Evolutionary conservation across 2,888 invertebrate species (phyloP).

Genomic region (Tetheella fluctuosa): DNA sequence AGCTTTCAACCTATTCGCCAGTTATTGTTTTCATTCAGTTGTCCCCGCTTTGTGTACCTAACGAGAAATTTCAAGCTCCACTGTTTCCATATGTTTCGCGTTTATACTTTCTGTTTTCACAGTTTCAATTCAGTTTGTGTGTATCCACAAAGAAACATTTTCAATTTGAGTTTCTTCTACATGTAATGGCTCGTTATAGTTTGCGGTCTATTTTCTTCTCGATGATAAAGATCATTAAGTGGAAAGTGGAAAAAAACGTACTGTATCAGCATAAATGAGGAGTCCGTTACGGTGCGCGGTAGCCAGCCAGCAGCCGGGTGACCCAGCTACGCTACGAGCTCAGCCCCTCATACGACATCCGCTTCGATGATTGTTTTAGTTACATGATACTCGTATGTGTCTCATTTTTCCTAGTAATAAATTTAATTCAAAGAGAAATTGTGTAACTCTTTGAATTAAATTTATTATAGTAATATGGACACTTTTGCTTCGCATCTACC

Average conservation of each 20-base stretch:
- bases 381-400: not conserved
- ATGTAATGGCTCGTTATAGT: slow-evolving; percentile 11
- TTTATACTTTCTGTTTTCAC: slow-evolving; percentile 49
- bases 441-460: slow-evolving; percentile 2
- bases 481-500: slow-evolving; percentile 5
- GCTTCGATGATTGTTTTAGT: not conserved
- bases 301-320: slow-evolving; percentile 1
- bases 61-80: slow-evolving; percentile 50
- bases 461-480: not conserved
- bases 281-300: slow-evolving; percentile 2
- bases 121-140: slow-evolving; percentile 35
- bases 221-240: slow-evolving; percentile 10
- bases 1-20: slow-evolving; percentile 28
- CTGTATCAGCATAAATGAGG: not conserved
- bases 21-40: slow-evolving; percentile 37
- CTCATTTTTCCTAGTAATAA: not conserved
- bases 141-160: slow-evolving; percentile 20
- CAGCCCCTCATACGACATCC: not conserved
- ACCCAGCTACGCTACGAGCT: not conserved
- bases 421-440: too few relatives aligned
- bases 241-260: slow-evolving; percentile 9
- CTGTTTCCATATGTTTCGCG: slow-evolving; percentile 37
- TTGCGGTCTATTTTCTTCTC: slow-evolving; percentile 12
- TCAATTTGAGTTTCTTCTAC: not conserved
- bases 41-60: slow-evolving; percentile 44